These are phyloP conservation scores for Polia nebulosa DNA, from an alignment of 2,888 invertebrate species.

Conservation along the genomic window DNA sequence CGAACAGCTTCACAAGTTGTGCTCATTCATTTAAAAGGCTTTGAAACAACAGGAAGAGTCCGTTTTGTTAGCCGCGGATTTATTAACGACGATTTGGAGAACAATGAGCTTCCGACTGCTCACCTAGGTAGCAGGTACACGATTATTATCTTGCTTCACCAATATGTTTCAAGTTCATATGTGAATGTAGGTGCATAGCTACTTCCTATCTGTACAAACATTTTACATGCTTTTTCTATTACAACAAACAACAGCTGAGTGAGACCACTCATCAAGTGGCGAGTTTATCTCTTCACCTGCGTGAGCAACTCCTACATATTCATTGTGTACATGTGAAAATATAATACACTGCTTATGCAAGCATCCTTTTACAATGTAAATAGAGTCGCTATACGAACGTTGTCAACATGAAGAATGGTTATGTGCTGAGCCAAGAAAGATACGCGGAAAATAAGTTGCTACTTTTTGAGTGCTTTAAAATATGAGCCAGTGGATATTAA, in stretches of 20 bases:
- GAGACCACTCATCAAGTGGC: neutral
- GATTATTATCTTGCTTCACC: slow-evolving; percentile 28
- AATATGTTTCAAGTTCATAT: slow-evolving; percentile 44
- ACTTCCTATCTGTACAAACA: neutral
- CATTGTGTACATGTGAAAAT: slow-evolving; percentile 20
- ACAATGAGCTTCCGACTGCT: slow-evolving; percentile 72
- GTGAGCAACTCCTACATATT: neutral
- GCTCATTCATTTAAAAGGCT: slow-evolving; percentile 35
- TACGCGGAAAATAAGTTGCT: slow-evolving; percentile 12
- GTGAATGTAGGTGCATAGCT: no score
- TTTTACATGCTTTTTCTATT: neutral
- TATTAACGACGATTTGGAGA: slow-evolving; percentile 65
- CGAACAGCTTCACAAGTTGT: slow-evolving; percentile 34
- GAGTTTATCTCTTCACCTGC: neutral
- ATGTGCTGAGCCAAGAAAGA: slow-evolving; percentile 24
- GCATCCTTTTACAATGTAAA: slow-evolving; percentile 50
- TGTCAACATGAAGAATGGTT: slow-evolving; percentile 30
- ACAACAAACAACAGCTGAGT: neutral
- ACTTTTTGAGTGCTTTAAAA: slow-evolving; percentile 3
- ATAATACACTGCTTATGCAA: slow-evolving; percentile 23
- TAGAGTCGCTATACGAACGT: neutral
- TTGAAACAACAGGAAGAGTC: slow-evolving; percentile 66
- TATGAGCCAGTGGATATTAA: slow-evolving; percentile 8
- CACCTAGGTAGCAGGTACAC: neutral
- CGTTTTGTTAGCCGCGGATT: slow-evolving; percentile 50